These are phyloP conservation scores for Petromus typicus DNA, from an alignment of 2,113 vertebrate species.

Conservation along the genomic window DNA sequence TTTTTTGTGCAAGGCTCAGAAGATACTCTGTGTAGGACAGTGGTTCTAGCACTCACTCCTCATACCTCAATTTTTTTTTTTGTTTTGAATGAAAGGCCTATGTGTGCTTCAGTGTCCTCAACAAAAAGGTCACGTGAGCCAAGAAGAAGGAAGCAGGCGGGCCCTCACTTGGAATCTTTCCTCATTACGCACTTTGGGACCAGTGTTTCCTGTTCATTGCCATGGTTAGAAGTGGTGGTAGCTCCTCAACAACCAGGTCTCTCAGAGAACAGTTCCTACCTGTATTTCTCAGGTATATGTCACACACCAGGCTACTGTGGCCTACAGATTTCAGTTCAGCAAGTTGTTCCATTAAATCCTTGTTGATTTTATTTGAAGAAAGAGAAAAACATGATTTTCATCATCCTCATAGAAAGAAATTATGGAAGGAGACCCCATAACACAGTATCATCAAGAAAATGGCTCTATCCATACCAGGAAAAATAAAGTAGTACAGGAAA, in stretches of 20 bases:
- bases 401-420: accelerated
- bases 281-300: background rate
- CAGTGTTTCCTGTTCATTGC: background rate
- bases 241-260: background rate
- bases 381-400: background rate
- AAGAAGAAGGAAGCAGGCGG: background rate
- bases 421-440: background rate
- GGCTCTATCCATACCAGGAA: background rate
- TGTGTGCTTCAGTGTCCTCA: background rate
- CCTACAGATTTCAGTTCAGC: background rate
- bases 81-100: background rate
- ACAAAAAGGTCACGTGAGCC: accelerated
- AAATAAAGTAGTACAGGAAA: background rate
- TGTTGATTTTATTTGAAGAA: background rate
- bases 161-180: too few relatives aligned
- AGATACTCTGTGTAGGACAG: background rate
- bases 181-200: background rate
- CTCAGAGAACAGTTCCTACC: background rate
- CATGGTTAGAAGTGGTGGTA: too few relatives aligned
- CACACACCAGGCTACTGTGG: background rate
- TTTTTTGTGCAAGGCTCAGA: background rate
- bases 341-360: background rate
- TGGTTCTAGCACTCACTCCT: background rate
- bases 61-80: background rate
- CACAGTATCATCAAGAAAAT: background rate